Evolutionary conservation across 2,113 vertebrate species (phyloP).

Genomic region (Antigone vipio): DNA sequence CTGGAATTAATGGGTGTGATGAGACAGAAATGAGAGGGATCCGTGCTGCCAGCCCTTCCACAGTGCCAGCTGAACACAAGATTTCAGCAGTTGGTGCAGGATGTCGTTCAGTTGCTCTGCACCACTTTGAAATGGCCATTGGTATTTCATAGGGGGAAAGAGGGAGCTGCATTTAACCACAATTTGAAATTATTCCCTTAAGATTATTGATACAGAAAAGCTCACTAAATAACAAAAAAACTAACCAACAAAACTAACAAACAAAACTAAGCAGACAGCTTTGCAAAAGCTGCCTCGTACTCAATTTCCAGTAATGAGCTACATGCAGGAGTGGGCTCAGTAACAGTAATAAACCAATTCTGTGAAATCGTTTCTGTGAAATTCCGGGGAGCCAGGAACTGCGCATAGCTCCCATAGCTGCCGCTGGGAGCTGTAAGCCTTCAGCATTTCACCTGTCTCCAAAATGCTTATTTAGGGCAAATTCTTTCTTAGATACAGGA

Average conservation of each 20-base stretch:
- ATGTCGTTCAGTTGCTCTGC: background rate
- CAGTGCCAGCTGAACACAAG: background rate
- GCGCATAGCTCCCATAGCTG: rapidly evolving
- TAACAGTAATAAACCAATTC: background rate
- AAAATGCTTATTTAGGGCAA: background rate
- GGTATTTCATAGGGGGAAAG: background rate
- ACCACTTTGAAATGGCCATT: background rate
- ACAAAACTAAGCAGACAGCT: background rate
- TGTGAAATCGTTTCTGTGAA: too few species aligned
- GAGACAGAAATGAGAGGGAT: background rate
- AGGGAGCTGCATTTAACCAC: background rate
- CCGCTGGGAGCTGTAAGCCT: background rate
- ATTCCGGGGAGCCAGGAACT: background rate
- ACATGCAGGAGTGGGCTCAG: background rate
- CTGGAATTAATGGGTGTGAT: background rate
- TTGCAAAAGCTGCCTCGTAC: background rate
- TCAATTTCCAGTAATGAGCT: background rate
- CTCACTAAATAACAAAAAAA: background rate
- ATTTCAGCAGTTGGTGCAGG: background rate
- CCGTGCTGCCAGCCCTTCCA: background rate
- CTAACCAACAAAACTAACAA: background rate
- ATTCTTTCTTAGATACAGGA: background rate
- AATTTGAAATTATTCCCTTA: background rate
- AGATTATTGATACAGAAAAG: background rate
- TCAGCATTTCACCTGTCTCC: too few species aligned